Evolutionary conservation across 2,113 vertebrate genomes (phyloP).

Genomic region (Carassius carassius): DNA sequence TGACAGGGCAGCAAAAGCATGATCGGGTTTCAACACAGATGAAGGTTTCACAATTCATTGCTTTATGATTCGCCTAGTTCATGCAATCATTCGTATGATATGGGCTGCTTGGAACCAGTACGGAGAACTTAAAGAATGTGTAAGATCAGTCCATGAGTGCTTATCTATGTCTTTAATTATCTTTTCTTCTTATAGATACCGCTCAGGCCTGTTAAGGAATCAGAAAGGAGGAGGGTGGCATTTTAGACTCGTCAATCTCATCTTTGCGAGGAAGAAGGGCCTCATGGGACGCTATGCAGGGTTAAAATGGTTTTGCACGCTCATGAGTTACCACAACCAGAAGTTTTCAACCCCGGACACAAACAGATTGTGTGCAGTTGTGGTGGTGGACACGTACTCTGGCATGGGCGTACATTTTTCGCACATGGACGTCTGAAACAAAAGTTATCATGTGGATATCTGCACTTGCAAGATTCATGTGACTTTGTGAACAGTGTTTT

Average conservation of each 20-base stretch:
- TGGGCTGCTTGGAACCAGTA: background rate
- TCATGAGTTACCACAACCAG: background rate
- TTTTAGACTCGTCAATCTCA: conserved; percentile 1
- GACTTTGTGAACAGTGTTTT: conserved; percentile 12
- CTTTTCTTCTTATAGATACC: conserved; percentile 29
- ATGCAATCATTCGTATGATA: background rate
- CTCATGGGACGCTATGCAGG: conserved; percentile 42
- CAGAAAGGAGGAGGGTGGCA: background rate
- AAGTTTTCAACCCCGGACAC: background rate
- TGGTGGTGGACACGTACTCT: background rate
- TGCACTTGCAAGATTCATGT: background rate
- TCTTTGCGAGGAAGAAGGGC: conserved; percentile 20
- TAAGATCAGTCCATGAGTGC: background rate
- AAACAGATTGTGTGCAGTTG: background rate
- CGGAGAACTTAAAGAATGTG: background rate
- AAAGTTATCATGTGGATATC: conserved; percentile 30
- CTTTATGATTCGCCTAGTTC: background rate
- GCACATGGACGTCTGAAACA: conserved; percentile 37
- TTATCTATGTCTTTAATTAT: background rate
- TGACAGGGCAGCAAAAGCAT: conserved; percentile 49
- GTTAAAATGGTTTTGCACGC: conserved; percentile 45
- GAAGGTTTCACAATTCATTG: conserved; percentile 6
- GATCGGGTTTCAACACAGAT: conserved; percentile 57
- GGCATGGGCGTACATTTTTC: background rate
- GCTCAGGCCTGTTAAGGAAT: background rate